Evolutionary conservation across 2,797 vertebrate genomes (phyloP).

Genomic region (Clarias fuscus): DNA sequence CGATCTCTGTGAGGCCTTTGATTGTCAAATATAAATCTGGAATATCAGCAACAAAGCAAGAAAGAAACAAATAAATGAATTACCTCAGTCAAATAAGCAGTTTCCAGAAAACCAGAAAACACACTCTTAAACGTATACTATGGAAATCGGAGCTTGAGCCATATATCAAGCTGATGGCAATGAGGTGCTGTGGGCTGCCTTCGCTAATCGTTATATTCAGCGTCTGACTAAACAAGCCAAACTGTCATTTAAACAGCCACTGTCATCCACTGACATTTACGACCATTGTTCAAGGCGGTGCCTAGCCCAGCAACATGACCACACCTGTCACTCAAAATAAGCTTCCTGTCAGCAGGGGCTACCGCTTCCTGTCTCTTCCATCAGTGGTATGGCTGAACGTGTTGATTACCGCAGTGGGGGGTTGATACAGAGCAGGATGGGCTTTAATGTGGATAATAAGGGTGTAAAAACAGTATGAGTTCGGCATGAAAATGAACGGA

Average conservation of each 20-base stretch:
- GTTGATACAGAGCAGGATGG: slow-evolving; percentile 41
- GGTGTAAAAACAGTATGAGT: slow-evolving; percentile 33
- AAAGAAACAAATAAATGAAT: neutral
- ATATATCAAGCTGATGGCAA: slow-evolving; percentile 38
- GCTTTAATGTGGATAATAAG: slow-evolving; percentile 32
- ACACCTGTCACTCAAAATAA: slow-evolving; percentile 46
- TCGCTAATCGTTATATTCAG: slow-evolving; percentile 36
- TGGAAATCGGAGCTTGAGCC: neutral
- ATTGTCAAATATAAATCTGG: neutral
- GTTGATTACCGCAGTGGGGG: slow-evolving; percentile 43
- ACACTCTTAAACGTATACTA: neutral
- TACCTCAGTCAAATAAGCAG: neutral
- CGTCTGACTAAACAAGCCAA: slow-evolving; percentile 44
- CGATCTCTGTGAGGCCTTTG: neutral
- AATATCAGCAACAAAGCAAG: neutral
- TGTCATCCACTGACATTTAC: slow-evolving; percentile 49
- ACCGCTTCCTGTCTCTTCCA: slow-evolving; percentile 39
- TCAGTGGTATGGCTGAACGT: slow-evolving; percentile 24
- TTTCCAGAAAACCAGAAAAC: neutral
- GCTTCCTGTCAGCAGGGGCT: slow-evolving; percentile 43
- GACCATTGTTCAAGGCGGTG: slow-evolving; percentile 37
- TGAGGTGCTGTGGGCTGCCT: neutral
- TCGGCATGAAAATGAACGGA: slow-evolving; percentile 35
- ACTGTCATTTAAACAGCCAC: slow-evolving; percentile 42
- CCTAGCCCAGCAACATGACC: slow-evolving; percentile 17